phyloP scores from a whole-genome alignment of 2,113 vertebrate genomes.

The Muscicapa adusta region DNA sequence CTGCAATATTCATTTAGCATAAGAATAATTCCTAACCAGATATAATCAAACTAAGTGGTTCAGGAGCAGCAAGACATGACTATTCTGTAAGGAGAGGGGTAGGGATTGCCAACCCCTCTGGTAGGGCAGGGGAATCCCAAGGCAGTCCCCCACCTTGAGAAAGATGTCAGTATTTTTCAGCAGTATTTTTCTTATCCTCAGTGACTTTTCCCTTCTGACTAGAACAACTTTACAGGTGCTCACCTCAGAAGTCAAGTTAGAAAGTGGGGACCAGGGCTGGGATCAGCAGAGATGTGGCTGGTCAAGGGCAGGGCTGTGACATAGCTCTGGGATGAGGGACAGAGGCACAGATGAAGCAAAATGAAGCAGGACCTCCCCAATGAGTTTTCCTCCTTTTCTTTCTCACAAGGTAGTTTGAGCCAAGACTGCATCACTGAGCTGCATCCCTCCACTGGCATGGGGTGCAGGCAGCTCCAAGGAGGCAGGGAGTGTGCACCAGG shows the following conservation, averaged over 20 bases:
- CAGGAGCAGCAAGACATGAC: neutral
- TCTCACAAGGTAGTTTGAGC: neutral
- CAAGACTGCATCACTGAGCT: neutral
- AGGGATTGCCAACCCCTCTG: accelerated
- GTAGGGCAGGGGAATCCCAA: accelerated
- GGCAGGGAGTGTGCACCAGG: accelerated
- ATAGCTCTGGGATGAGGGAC: neutral
- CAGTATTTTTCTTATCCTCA: neutral
- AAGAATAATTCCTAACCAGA: neutral
- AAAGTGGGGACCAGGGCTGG: neutral
- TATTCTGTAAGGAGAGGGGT: neutral
- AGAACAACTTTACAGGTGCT: accelerated
- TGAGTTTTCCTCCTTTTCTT: accelerated
- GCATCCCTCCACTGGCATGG: neutral
- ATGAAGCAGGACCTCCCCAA: neutral
- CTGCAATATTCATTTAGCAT: neutral
- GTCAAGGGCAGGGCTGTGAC: neutral
- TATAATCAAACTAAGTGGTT: neutral
- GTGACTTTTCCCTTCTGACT: neutral
- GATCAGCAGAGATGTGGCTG: neutral
- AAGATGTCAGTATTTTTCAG: neutral
- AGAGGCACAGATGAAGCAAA: neutral
- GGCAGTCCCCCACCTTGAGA: accelerated
- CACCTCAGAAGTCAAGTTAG: neutral
- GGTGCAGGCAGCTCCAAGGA: neutral